Evolutionary conservation across 2,888 invertebrate species (phyloP), one percentile per base, ranked within the genome.

Genomic region (Cheilosia grossa): DNA sequence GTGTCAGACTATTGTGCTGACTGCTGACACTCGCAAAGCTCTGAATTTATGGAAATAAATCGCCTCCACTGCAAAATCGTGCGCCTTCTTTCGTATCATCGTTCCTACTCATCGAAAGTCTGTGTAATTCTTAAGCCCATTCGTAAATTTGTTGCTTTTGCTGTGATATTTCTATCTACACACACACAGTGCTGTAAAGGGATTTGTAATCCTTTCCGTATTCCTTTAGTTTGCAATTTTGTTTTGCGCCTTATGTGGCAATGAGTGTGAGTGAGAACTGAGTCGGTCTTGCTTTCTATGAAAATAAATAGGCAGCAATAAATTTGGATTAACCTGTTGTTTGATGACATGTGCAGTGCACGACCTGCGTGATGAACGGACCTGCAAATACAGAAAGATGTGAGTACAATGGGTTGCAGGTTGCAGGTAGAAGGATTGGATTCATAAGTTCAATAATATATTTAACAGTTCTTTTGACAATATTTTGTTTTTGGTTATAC

Each of bases 11-110:
- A 58, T 78, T 78, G 56, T 79, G 73, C 78, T 73, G 73, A 73
- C 78, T 79, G 73, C 78, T 73, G 78, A 73, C 78, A 79, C 73
- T 64, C 40, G 56, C 44, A 67, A 82, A 82, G 72, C 78, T 40
- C 67, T 44, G 66, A 67, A 82, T 82, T 78, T 78, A 79, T 82
- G 82, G 73, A 64, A 82, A 82, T 53, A 74, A 73, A 79, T 79
- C 51, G 73, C 73, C 47, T 63, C 51, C 17, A 56, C 51, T 53
- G 77, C 33, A 54, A 69, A 69, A 61, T 47, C 67, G 58, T 72
- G 33, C 56, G 33, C 56, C 63, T 82, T 51, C 63, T 69, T 73
- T 67, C 42, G 67, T 47, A 77, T 77, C 69, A 53, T 2, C 37
- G 15, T 15, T n/a, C 13, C 21, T 33, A 58, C 58, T 33, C 49